Conservation (phyloP, 2,888 invertebrate genomes). For the Drosophila subquinaria region DNA sequence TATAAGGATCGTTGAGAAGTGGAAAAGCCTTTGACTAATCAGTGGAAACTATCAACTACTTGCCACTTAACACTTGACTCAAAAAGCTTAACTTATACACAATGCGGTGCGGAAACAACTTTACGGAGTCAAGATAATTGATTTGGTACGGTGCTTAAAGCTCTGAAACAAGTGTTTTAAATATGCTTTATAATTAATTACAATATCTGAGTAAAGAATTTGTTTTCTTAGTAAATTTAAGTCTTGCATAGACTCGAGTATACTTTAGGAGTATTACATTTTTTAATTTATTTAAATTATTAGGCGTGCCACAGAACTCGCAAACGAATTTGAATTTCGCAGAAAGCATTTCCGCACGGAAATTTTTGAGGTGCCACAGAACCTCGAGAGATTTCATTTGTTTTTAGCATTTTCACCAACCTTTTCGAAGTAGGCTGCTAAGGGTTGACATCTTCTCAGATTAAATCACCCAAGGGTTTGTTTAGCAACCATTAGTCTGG, state of each 20-base stretch:
- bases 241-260: not conserved
- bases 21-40: constrained; percentile 22
- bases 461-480: no score
- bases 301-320: no score
- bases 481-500: no score
- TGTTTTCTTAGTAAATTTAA: not conserved
- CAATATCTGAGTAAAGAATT: not conserved
- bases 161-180: constrained; percentile 9
- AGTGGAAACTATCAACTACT: constrained; percentile 30
- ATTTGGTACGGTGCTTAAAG: constrained; percentile 13
- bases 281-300: no score
- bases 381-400: no score
- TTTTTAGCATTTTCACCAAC: no score
- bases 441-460: no score
- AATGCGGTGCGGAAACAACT: constrained; percentile 22
- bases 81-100: constrained; percentile 9
- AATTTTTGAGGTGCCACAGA: no score
- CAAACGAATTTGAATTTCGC: no score
- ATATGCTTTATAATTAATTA: not conserved
- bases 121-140: constrained; percentile 42
- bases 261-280: no score
- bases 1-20: constrained; percentile 37
- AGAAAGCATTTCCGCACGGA: no score
- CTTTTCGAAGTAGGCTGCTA: no score
- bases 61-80: constrained; percentile 32